These are phyloP conservation scores for Aythya fuligula DNA, from an alignment of 2,797 vertebrate genomes.

Conservation along the genomic window DNA sequence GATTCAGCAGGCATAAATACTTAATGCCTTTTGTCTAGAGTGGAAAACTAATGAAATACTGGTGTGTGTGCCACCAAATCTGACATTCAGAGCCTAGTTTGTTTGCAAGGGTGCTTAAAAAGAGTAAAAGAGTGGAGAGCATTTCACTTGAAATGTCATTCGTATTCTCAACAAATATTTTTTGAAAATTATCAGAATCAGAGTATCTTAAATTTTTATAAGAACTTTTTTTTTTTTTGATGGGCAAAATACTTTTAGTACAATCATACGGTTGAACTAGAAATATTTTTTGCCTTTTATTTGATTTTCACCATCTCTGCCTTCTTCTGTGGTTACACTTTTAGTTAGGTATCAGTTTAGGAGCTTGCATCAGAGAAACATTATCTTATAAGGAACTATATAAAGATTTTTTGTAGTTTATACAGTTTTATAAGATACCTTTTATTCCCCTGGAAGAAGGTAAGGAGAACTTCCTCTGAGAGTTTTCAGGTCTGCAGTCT, in stretches of 20 bases:
- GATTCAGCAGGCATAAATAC: neutral
- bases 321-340: neutral
- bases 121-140: neutral
- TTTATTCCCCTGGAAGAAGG: no score
- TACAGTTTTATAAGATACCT: neutral
- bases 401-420: no score
- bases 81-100: neutral
- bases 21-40: neutral
- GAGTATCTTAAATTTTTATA: neutral
- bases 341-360: neutral
- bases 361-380: neutral
- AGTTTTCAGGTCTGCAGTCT: neutral
- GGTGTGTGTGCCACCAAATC: neutral
- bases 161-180: neutral
- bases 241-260: neutral
- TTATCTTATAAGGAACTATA: neutral
- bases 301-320: neutral
- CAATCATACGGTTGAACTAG: neutral
- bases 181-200: neutral
- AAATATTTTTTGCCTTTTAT: neutral
- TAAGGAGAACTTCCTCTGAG: neutral
- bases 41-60: neutral
- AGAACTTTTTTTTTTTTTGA: neutral
- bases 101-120: neutral
- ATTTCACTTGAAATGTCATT: neutral